Percentiles rank a stretch among this genome's conserved stretches.
These are phyloP conservation scores for Melieria crassipennis DNA, from an alignment of 2,888 invertebrate species.

Conservation along the genomic window DNA sequence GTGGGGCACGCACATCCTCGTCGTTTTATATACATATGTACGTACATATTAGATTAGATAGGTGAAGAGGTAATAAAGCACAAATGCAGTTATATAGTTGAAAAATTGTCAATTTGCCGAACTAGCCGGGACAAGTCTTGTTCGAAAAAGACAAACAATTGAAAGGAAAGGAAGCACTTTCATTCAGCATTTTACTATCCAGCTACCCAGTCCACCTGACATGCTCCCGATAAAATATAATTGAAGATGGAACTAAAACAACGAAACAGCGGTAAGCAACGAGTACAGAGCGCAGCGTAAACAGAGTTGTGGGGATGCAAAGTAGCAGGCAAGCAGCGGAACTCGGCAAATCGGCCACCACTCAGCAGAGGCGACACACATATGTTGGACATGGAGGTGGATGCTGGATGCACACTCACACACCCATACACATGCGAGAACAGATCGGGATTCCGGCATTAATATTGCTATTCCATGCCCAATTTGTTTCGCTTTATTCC, in stretches of 20 bases:
- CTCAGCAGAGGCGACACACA: neutral
- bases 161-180: neutral
- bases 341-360: neutral
- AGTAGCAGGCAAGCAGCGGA: neutral
- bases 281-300: neutral
- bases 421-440: neutral
- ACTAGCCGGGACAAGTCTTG: too few relatives aligned
- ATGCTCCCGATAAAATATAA: neutral
- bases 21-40: too few relatives aligned
- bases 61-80: too few relatives aligned
- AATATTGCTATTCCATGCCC: too few relatives aligned
- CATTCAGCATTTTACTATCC: neutral
- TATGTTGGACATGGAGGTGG: neutral
- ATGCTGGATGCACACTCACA: neutral
- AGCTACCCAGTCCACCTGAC: neutral
- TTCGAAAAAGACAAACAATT: neutral
- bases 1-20: too few relatives aligned
- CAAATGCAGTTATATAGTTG: too few relatives aligned
- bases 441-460: neutral
- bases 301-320: conserved; percentile 1
- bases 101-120: too few relatives aligned
- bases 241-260: too few relatives aligned
- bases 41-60: too few relatives aligned
- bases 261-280: too few relatives aligned
- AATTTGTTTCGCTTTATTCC: too few relatives aligned